Percentiles rank a stretch among this genome's conserved stretches.
phyloP scores from a whole-genome alignment of 2,797 vertebrate species.

The Acomys russatus region DNA sequence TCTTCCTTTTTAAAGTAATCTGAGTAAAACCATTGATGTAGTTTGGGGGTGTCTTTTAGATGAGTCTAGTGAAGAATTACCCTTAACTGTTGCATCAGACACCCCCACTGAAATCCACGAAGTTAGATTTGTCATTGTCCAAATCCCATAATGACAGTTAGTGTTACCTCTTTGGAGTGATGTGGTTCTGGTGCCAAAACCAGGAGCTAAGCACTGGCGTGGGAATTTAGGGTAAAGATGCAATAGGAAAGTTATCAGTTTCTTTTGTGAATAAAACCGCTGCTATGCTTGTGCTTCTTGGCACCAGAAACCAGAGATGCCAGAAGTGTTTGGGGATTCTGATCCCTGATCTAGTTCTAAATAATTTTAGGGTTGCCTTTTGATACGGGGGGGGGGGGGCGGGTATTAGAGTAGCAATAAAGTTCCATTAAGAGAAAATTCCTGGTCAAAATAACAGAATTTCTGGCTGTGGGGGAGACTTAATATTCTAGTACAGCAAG shows the following conservation, averaged over 20 bases:
- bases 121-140: not conserved
- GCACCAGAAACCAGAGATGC: not conserved
- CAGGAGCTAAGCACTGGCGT: not conserved
- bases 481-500: not conserved
- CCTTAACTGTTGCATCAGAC: not conserved
- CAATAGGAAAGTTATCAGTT: not conserved
- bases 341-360: not conserved
- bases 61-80: not conserved
- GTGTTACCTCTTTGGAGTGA: not conserved
- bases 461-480: not conserved
- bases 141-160: not conserved
- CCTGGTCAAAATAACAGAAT: not conserved
- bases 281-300: not conserved
- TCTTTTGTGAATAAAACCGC: not conserved
- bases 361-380: not conserved
- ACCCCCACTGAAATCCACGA: not conserved
- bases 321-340: not conserved
- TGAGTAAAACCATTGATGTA: not conserved
- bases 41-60: not conserved
- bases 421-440: not conserved
- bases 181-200: not conserved
- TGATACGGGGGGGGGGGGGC: not conserved
- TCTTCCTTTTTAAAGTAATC: not conserved
- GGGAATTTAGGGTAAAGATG: not conserved
- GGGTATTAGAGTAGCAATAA: not conserved